Conservation (phyloP, 1,140 invertebrate species). For the Atta cephalotes region DNA sequence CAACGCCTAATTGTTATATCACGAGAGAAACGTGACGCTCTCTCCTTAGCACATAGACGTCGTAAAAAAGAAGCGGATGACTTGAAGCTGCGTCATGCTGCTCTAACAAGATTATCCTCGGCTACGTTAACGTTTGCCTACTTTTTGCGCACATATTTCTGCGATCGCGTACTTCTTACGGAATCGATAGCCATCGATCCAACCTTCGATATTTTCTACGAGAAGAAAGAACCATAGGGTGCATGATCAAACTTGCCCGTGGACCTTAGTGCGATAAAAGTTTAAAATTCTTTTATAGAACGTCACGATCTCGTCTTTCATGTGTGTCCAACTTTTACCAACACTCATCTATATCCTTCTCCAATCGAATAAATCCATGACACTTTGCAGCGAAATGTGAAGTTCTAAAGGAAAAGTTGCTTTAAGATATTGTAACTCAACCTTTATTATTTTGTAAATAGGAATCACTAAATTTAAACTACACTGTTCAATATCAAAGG, state of each 20-base stretch:
- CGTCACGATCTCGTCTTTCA: slow-evolving; percentile 30
- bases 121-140: slow-evolving; percentile 47
- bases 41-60: not conserved
- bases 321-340: slow-evolving; percentile 28
- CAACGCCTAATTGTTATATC: slow-evolving; percentile 30
- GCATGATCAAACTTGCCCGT: slow-evolving; percentile 46
- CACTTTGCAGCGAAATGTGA: not conserved
- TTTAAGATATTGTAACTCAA: not conserved
- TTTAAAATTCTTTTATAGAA: slow-evolving; percentile 54
- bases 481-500: not conserved
- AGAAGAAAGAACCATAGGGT: not conserved
- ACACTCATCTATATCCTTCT: slow-evolving; percentile 23
- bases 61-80: slow-evolving; percentile 21
- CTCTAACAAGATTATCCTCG: slow-evolving; percentile 47
- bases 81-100: slow-evolving; percentile 19
- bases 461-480: not conserved
- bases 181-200: slow-evolving; percentile 24
- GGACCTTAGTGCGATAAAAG: slow-evolving; percentile 3
- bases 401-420: not conserved
- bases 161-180: not conserved
- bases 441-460: not conserved
- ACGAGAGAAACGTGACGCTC: not conserved
- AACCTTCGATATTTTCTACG: slow-evolving; percentile 28
- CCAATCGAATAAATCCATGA: slow-evolving; percentile 35
- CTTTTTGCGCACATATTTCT: slow-evolving; percentile 35